A percentile compares a stretch with the other conserved stretches of the same genome.
Evolutionary conservation across 2,888 invertebrate species (phyloP).

Genomic region (Minunthozetes semirufus): DNA sequence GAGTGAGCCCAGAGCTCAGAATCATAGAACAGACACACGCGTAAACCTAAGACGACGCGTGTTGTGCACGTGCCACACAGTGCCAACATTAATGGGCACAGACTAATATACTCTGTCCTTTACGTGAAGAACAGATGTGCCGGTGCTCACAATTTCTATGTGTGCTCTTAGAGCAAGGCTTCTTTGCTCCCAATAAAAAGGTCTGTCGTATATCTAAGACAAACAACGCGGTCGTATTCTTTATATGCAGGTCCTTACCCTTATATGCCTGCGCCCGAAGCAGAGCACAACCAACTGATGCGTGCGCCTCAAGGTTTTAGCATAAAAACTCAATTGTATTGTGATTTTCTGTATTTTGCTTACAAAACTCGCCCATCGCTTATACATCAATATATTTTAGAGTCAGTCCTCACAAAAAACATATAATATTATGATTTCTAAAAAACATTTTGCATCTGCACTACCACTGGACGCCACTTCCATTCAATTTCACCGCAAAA

Average conservation of each 20-base stretch:
- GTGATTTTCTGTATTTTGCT: background rate
- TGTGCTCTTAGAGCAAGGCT: background rate
- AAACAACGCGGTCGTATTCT: constrained; percentile 29
- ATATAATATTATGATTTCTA: background rate
- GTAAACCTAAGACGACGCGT: constrained; percentile 27
- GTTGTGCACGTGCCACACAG: constrained; percentile 9
- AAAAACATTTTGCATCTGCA: constrained; percentile 23
- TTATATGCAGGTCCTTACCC: constrained; percentile 28
- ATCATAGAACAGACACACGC: background rate
- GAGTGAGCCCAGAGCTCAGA: background rate
- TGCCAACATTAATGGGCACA: constrained; percentile 8
- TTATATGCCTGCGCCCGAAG: background rate
- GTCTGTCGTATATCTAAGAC: constrained; percentile 26
- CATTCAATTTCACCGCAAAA: too few species aligned
- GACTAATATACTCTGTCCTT: constrained; percentile 24
- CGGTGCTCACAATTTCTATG: background rate
- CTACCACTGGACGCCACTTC: background rate
- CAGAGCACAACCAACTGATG: constrained; percentile 20
- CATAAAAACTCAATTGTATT: constrained; percentile 30
- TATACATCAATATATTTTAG: constrained; percentile 15
- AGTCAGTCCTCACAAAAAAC: background rate
- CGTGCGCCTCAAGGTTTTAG: constrained; percentile 27
- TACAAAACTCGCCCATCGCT: background rate
- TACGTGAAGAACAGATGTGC: constrained; percentile 24
- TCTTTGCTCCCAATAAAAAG: constrained; percentile 12